These are phyloP conservation scores for Myxocyprinus asiaticus DNA, from an alignment of 2,113 vertebrate genomes.

Conservation along the genomic window DNA sequence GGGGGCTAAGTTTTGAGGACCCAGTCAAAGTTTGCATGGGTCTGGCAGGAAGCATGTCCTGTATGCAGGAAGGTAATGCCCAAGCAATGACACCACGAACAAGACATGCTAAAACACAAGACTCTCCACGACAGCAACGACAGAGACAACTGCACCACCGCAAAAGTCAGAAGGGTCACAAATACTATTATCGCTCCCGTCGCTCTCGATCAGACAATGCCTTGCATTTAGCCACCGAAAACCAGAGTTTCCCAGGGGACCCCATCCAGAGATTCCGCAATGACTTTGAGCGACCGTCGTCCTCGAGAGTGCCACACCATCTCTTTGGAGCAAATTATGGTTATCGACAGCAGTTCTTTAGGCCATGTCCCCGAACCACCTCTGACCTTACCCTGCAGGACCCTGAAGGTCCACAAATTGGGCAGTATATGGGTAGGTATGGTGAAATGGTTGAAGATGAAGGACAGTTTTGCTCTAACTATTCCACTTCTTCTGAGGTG, in stretches of 20 bases:
- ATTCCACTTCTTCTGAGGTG: slow-evolving; percentile 93
- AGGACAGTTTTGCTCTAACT: slow-evolving; percentile 96
- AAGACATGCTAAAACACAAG: slow-evolving; percentile 76
- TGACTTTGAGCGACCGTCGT: slow-evolving; percentile 86
- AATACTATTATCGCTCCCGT: slow-evolving; percentile 80
- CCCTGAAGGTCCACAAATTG: slow-evolving; percentile 82
- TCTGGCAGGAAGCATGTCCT: slow-evolving; percentile 73
- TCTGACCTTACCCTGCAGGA: slow-evolving; percentile 95
- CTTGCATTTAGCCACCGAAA: slow-evolving; percentile 88
- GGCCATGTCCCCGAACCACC: slow-evolving; percentile 91
- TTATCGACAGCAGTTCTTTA: slow-evolving; percentile 80
- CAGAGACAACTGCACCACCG: slow-evolving; percentile 75
- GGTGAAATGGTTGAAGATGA: slow-evolving; percentile 69
- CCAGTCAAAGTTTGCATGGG: slow-evolving; percentile 71
- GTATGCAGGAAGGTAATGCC: slow-evolving; percentile 62
- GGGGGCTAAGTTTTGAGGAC: slow-evolving; percentile 81
- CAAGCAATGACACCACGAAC: slow-evolving; percentile 80
- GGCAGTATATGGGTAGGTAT: slow-evolving; percentile 78
- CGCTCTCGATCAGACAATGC: slow-evolving; percentile 95
- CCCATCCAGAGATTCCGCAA: slow-evolving; percentile 83
- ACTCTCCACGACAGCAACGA: slow-evolving; percentile 71
- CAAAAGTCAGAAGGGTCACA: slow-evolving; percentile 78
- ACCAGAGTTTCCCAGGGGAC: slow-evolving; percentile 82
- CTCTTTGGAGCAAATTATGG: slow-evolving; percentile 76
- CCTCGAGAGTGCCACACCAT: slow-evolving; percentile 83